Conservation (phyloP, 2,797 vertebrate genomes). For the Orientallactaga sibirica region DNA sequence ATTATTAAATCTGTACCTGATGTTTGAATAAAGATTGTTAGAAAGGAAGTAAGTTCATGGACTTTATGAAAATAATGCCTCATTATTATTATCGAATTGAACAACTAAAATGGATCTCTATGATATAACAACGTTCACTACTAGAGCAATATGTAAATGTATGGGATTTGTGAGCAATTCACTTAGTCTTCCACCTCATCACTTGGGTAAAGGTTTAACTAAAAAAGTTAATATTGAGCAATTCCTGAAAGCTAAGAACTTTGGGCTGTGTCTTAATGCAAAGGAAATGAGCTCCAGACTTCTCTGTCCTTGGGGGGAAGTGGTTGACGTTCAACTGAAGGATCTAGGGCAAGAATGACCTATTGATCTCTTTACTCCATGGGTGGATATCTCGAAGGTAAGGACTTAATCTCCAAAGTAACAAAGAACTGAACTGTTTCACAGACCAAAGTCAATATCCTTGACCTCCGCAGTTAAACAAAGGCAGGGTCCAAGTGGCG, state of each 20-base stretch:
- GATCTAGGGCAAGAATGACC: background rate
- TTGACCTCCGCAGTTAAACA: background rate
- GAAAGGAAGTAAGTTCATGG: conserved; percentile 1
- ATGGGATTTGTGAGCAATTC: conserved; percentile 55
- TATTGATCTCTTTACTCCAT: conserved; percentile 29
- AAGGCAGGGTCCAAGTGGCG: background rate
- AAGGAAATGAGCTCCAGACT: conserved; percentile 68
- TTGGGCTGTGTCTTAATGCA: conserved; percentile 6
- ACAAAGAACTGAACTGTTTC: background rate
- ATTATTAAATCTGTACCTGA: background rate
- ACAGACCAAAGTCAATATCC: conserved; percentile 1
- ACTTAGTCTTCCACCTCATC: conserved; percentile 52
- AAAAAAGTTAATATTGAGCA: conserved; percentile 72
- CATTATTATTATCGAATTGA: conserved; percentile 19
- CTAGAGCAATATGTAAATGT: conserved; percentile 26
- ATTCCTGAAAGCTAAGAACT: conserved; percentile 24
- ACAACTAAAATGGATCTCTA: background rate
- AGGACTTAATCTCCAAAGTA: conserved; percentile 1
- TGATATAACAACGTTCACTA: conserved; percentile 42
- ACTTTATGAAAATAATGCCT: conserved; percentile 2
- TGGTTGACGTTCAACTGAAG: conserved; percentile 33
- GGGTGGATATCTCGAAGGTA: background rate
- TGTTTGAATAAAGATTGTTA: conserved; percentile 19
- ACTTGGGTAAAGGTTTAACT: conserved; percentile 63
- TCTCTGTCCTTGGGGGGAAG: conserved; percentile 33